Conservation (phyloP, 2,888 invertebrate species). For the Idaea dimidiata region DNA sequence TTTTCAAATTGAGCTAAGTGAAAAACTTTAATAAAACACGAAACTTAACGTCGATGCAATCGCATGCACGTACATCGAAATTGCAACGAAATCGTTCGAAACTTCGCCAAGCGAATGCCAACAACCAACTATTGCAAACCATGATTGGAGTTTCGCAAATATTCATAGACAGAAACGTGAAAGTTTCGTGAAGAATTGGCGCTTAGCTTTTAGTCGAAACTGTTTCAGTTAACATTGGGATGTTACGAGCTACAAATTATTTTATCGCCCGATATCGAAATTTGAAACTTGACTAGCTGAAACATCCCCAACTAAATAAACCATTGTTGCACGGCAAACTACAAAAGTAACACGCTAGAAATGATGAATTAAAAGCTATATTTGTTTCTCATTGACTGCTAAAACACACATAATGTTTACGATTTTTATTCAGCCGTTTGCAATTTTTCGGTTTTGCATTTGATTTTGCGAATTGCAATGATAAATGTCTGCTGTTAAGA, state of each 20-base stretch:
- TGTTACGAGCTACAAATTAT: neutral
- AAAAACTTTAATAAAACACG: neutral
- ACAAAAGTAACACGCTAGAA: no score
- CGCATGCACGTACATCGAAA: conserved; percentile 11
- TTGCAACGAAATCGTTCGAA: neutral
- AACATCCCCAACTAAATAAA: no score
- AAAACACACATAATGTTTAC: no score
- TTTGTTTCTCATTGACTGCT: no score
- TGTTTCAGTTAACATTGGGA: neutral
- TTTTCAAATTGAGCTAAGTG: no score
- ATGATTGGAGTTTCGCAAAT: conserved; percentile 1
- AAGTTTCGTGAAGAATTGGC: neutral
- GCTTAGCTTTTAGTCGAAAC: neutral
- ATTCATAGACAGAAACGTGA: neutral
- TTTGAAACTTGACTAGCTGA: no score
- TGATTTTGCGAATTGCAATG: no score
- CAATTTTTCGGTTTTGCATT: no score
- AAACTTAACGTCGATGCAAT: conserved; percentile 11
- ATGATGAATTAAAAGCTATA: no score
- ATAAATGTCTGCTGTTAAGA: no score
- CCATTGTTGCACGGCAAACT: no score
- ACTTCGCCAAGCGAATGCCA: neutral
- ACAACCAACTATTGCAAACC: neutral
- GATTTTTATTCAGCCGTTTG: no score
- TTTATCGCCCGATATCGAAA: neutral